Evolutionary conservation across 2,797 vertebrate species (phyloP).

Genomic region (Dermochelys coriacea): DNA sequence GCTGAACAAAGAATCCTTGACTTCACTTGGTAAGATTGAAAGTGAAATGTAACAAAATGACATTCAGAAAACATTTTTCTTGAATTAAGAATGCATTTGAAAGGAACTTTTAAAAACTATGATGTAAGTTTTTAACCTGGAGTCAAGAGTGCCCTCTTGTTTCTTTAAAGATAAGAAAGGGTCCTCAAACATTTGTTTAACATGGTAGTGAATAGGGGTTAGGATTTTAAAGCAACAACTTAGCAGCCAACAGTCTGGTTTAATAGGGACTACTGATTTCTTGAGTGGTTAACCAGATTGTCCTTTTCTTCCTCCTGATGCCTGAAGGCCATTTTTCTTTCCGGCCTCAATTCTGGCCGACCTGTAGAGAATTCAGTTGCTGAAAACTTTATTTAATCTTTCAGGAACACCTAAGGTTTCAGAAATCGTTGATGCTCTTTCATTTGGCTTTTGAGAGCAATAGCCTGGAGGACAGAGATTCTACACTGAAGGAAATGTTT

Average conservation of each 20-base stretch:
- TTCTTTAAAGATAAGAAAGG: background rate
- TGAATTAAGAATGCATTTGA: background rate
- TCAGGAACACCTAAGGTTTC: background rate
- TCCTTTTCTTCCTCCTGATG: background rate
- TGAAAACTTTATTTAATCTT: background rate
- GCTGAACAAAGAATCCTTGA: background rate
- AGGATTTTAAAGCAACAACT: background rate
- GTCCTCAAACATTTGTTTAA: background rate
- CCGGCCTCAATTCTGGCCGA: background rate
- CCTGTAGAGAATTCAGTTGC: background rate
- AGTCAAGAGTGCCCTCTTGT: background rate
- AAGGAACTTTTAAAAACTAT: background rate
- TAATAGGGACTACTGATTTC: background rate
- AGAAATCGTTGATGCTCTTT: background rate
- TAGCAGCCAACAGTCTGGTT: background rate
- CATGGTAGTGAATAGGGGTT: background rate
- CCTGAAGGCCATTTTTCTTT: background rate
- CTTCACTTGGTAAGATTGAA: background rate
- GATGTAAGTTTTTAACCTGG: background rate
- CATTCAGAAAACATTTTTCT: background rate
- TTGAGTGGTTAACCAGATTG: background rate
- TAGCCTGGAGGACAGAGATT: background rate
- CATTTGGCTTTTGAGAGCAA: background rate
- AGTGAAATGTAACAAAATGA: background rate
- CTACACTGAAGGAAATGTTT: background rate